phyloP scores from a whole-genome alignment of 2,113 vertebrate genomes.

The Planiliza haematocheilus region DNA sequence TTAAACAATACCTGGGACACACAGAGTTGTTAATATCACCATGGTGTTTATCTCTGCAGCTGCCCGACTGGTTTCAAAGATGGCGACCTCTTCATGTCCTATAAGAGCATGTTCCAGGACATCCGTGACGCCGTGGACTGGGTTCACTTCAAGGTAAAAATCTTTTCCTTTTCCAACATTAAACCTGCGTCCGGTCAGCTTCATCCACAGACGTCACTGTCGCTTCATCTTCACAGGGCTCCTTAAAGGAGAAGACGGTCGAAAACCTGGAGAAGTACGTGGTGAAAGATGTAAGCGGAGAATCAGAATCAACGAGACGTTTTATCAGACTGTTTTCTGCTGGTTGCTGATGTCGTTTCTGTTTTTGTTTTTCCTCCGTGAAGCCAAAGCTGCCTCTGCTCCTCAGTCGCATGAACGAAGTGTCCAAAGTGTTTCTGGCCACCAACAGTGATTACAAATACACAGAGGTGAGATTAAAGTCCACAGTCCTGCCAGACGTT shows the following conservation, averaged over 20 bases:
- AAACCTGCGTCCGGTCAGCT: background rate
- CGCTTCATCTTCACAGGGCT: constrained; percentile 82
- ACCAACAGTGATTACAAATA: constrained; percentile 99
- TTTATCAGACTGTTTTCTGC: rapidly evolving
- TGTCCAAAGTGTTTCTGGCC: constrained; percentile 94
- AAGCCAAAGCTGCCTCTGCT: constrained; percentile 94
- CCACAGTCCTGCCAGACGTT: too few species aligned
- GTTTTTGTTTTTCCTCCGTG: constrained; percentile 1
- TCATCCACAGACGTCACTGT: background rate
- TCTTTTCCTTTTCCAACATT: background rate
- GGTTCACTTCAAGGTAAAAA: constrained; percentile 92
- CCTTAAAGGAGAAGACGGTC: constrained; percentile 95
- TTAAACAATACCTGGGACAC: too few species aligned
- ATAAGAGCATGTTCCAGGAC: constrained; percentile 98
- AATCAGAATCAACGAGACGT: background rate
- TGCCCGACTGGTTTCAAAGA: constrained; percentile 97
- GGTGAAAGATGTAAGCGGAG: constrained; percentile 95
- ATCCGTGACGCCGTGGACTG: constrained; percentile 96
- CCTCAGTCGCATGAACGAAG: constrained; percentile 96
- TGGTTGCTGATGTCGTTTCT: background rate
- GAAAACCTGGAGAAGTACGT: constrained; percentile 97
- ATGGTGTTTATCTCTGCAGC: constrained; percentile 73
- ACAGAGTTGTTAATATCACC: too few species aligned
- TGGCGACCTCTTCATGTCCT: constrained; percentile 98
- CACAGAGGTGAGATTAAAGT: constrained; percentile 93